Evolutionary conservation across 2,113 vertebrate genomes (phyloP), one percentile per base, ranked within the genome.

Genomic region (Thryonomys swinderianus): DNA sequence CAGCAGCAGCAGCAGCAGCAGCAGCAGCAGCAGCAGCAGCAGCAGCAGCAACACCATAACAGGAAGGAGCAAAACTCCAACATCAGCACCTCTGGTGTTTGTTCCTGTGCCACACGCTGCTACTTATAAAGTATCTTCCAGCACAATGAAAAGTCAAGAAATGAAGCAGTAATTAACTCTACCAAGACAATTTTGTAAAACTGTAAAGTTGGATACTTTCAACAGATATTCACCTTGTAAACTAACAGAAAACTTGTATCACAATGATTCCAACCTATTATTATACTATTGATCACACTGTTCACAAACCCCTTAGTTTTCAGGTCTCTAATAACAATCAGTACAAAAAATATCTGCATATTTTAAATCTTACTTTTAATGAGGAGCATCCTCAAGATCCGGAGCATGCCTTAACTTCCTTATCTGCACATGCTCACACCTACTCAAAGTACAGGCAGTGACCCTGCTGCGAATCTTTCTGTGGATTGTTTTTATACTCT

Each of bases 151-250:
- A 96, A 97, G 76, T 37, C 5, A 73, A 34, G 55, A 95, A 84
- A 87, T 93, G 66, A 92, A 95, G 84, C 90, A 83, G 88, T 94
- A 96, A 93, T 97, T 97, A 97, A 81, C 94, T 95, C 93, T 95
- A 97, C 95, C 90, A 66, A 92, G 97, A 71, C 21, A 90, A 55
- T 87, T 96, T 94, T 97, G 89, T 95, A 92, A 80, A 91, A 42
- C 73, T 96, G 82, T 74, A 37, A 80, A 73, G 12, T 57, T 85
- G 55, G 45, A 25, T 55, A 45, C 97, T 88, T 95, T 95, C 79
- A 42, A 5, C 45, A 59, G 81, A 42, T 8, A 32, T 27, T 71
- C 12, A 5, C 16, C 48, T 40, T 59, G 12, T 93, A 94, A 95
- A 94, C 71, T n/a, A 80, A 55, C 55, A 69, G n/a, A 91, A 90